phyloP scores from a whole-genome alignment of 1,140 invertebrate genomes.

The Cepaea nemoralis region DNA sequence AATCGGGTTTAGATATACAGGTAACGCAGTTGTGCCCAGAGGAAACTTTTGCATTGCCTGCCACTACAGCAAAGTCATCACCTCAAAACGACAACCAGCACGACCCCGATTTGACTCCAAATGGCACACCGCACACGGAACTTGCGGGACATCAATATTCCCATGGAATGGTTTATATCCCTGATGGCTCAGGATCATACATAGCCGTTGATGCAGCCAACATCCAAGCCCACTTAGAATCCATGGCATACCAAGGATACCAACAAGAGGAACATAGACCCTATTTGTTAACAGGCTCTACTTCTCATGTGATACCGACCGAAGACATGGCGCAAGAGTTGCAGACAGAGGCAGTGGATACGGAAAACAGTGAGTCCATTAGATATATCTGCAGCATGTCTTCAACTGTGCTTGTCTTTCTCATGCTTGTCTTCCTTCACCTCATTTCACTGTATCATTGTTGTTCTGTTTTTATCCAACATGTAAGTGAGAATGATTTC shows the following conservation, averaged over 20 bases:
- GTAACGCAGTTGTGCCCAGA: slow-evolving; percentile 2
- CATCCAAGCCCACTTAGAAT: background rate
- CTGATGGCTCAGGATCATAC: background rate
- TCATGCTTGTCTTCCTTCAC: too few species aligned
- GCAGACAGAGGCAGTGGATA: background rate
- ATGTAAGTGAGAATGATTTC: too few species aligned
- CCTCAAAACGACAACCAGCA: background rate
- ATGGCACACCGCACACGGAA: background rate
- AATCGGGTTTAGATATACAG: slow-evolving; percentile 29
- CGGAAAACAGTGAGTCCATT: slow-evolving; percentile 14
- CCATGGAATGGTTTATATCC: background rate
- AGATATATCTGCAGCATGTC: too few species aligned
- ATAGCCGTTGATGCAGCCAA: background rate
- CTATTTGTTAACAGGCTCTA: background rate
- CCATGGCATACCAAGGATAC: slow-evolving; percentile 1
- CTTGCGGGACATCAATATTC: background rate
- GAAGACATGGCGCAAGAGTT: background rate
- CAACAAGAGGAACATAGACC: background rate
- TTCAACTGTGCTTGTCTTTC: too few species aligned
- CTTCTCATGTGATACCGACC: background rate
- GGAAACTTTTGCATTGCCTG: background rate
- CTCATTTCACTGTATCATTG: too few species aligned
- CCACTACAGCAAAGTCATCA: background rate
- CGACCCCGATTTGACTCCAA: background rate
- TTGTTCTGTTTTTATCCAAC: too few species aligned